These are phyloP conservation scores for Hypsibius dujardini DNA, from an alignment of 1,140 invertebrate species.

Conservation along the genomic window DNA sequence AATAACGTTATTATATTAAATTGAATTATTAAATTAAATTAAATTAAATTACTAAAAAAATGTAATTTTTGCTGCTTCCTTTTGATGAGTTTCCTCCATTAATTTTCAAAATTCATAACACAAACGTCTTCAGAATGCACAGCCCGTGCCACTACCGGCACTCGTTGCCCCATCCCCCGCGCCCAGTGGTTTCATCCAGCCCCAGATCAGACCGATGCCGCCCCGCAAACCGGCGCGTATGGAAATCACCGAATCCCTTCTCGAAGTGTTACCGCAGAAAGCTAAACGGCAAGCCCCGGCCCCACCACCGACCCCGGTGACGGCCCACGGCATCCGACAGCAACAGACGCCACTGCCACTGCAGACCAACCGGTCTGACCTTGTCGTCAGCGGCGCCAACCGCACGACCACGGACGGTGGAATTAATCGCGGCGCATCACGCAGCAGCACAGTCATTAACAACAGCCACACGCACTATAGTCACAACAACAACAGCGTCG, in stretches of 20 bases:
- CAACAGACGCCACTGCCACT: neutral
- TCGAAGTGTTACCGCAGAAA: constrained; percentile 14
- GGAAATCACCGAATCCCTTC: neutral
- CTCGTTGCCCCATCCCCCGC: neutral
- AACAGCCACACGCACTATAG: too few species aligned
- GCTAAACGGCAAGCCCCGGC: neutral
- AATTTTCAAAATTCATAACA: neutral
- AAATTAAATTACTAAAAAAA: too few species aligned
- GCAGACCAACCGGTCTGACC: neutral
- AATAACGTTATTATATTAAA: too few species aligned
- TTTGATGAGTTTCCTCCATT: neutral
- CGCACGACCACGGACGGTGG: neutral
- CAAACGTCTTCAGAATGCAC: neutral
- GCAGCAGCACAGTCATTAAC: too few species aligned
- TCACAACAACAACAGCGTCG: too few species aligned
- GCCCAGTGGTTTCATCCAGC: constrained; percentile 9
- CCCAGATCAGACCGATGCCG: constrained; percentile 2
- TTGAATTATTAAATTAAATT: too few species aligned
- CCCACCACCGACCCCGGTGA: too few species aligned
- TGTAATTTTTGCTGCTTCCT: neutral
- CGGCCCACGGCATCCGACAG: too few species aligned
- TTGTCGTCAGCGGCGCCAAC: neutral
- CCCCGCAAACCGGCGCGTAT: constrained; percentile 1
- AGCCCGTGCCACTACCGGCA: too few species aligned
- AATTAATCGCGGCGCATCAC: neutral